Evolutionary conservation across 2,888 invertebrate genomes (phyloP).

Genomic region (Ichneumoninae sp.): DNA sequence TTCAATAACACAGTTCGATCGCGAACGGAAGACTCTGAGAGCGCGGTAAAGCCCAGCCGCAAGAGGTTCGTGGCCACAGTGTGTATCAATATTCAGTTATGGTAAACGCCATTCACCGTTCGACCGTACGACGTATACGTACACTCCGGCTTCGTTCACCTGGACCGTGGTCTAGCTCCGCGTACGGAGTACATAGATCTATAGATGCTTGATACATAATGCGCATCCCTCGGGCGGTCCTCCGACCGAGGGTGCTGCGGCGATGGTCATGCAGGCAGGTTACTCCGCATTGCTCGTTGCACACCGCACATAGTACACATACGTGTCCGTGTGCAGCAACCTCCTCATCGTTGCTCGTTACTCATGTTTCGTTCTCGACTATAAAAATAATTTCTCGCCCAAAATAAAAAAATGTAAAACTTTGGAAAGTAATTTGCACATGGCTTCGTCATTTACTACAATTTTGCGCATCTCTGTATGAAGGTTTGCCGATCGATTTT

Average conservation of each 20-base stretch:
- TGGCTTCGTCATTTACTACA: too few species aligned
- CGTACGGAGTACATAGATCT: slow-evolving; percentile 43
- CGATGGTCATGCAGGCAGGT: neutral
- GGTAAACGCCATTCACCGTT: slow-evolving; percentile 65
- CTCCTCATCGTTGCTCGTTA: neutral
- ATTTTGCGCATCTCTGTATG: too few species aligned
- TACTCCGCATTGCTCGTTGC: slow-evolving; percentile 20
- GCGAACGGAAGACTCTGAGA: slow-evolving; percentile 3
- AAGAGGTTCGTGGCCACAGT: slow-evolving; percentile 54
- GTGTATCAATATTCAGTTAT: slow-evolving; percentile 73
- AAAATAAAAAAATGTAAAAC: neutral
- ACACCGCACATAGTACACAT: slow-evolving; percentile 18
- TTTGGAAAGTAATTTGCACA: too few species aligned
- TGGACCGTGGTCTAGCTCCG: slow-evolving; percentile 19
- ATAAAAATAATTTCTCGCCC: neutral
- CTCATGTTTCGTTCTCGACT: neutral
- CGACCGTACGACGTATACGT: slow-evolving; percentile 18
- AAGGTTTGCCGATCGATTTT: too few species aligned
- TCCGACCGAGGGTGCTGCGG: slow-evolving; percentile 11
- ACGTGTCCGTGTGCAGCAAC: neutral
- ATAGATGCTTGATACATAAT: slow-evolving; percentile 57
- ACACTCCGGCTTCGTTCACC: slow-evolving; percentile 25
- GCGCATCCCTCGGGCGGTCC: slow-evolving; percentile 48
- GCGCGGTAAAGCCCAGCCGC: slow-evolving; percentile 19
- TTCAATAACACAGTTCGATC: slow-evolving; percentile 1